phyloP scores from a whole-genome alignment of 2,888 invertebrate genomes.

The Tineola bisselliella region DNA sequence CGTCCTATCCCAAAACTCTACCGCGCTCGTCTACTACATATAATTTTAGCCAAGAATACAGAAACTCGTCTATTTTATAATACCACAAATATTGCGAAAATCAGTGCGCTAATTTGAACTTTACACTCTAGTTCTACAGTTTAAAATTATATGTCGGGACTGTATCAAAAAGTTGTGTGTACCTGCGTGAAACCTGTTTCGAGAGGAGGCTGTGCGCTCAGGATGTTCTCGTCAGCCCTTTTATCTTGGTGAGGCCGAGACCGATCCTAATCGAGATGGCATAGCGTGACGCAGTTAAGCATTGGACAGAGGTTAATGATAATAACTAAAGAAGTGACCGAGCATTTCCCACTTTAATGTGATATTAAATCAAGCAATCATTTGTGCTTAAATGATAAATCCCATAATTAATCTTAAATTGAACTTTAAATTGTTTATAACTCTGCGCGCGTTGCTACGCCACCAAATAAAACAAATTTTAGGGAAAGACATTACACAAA shows the following conservation, averaged over 20 bases:
- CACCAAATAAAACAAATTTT: too few species aligned
- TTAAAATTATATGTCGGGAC: not conserved
- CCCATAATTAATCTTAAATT: too few species aligned
- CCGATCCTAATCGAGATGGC: conserved; percentile 19
- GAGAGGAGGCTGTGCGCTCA: conserved; percentile 31
- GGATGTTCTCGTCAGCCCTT: conserved; percentile 36
- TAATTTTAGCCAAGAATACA: conserved; percentile 39
- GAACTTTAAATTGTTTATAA: too few species aligned
- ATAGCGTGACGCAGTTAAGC: conserved; percentile 10
- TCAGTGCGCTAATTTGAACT: not conserved
- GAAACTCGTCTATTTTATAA: not conserved
- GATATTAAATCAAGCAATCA: too few species aligned
- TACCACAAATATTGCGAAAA: not conserved
- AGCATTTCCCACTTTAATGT: not conserved
- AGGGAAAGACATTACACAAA: too few species aligned
- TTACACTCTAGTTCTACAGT: not conserved
- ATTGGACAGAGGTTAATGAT: conserved; percentile 1
- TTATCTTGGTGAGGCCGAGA: conserved; percentile 32
- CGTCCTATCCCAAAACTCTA: conserved; percentile 43
- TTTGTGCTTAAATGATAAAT: too few species aligned
- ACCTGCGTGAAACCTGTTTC: conserved; percentile 60
- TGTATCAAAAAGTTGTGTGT: conserved; percentile 22
- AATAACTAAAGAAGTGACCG: not conserved
- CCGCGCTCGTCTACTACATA: conserved; percentile 43
- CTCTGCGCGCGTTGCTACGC: too few species aligned